Percentiles rank a stretch among this genome's conserved stretches.
These are phyloP conservation scores for Mechanitis messenoides DNA, from an alignment of 2,888 invertebrate genomes.

Conservation along the genomic window DNA sequence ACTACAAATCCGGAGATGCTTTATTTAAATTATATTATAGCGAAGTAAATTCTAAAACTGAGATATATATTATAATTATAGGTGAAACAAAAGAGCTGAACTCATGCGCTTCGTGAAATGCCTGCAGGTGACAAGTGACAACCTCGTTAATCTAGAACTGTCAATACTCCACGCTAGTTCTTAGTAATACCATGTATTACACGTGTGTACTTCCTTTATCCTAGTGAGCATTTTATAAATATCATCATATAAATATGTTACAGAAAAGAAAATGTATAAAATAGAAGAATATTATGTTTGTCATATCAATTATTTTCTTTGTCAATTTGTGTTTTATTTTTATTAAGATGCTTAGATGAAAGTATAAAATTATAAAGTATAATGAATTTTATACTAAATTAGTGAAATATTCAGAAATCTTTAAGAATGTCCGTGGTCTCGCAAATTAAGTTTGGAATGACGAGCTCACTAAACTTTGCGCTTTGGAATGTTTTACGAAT, in stretches of 20 bases:
- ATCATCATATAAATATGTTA: background rate
- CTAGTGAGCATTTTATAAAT: background rate
- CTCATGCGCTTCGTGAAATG: slow-evolving; percentile 18
- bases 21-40: background rate
- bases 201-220: slow-evolving; percentile 10
- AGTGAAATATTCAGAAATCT: slow-evolving; percentile 12
- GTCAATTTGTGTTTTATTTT: too few relatives aligned
- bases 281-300: too few relatives aligned
- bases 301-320: too few relatives aligned
- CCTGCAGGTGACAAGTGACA: slow-evolving; percentile 27
- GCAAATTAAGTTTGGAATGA: slow-evolving; percentile 19
- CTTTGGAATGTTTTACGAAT: slow-evolving; percentile 41
- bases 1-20: background rate
- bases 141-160: slow-evolving; percentile 27
- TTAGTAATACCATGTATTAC: slow-evolving; percentile 19
- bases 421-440: slow-evolving; percentile 15
- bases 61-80: slow-evolving; percentile 1
- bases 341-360: too few relatives aligned
- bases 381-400: background rate
- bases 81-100: slow-evolving; percentile 20
- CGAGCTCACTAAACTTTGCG: slow-evolving; percentile 25
- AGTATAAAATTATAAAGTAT: too few relatives aligned
- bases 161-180: slow-evolving; percentile 29
- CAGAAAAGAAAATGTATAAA: background rate
- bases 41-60: slow-evolving; percentile 9